phyloP scores from a whole-genome alignment of 2,797 vertebrate genomes.

The Tangara arthus region DNA sequence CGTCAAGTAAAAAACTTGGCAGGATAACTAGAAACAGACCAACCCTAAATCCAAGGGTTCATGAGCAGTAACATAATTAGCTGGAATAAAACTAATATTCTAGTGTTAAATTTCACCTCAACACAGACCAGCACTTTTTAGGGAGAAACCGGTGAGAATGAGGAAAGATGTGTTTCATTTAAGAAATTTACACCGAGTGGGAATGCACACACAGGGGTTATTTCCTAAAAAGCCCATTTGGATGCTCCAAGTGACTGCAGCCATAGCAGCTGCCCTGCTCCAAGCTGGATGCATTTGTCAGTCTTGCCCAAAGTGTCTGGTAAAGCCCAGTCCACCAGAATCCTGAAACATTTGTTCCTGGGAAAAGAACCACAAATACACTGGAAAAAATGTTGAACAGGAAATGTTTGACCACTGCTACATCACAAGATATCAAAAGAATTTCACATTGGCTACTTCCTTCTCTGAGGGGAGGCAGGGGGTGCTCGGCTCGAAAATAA shows the following conservation, averaged over 20 bases:
- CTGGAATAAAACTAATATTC: conserved; percentile 84
- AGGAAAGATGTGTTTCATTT: conserved; percentile 70
- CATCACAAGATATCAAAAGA: conserved; percentile 75
- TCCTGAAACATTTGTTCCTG: conserved; percentile 55
- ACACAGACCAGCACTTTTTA: conserved; percentile 72
- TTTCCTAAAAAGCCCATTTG: conserved; percentile 48
- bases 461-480: conserved; percentile 22
- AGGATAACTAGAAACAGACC: conserved; percentile 88
- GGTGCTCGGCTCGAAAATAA: not conserved
- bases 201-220: conserved; percentile 6
- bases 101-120: conserved; percentile 81
- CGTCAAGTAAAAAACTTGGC: conserved; percentile 82
- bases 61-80: conserved; percentile 83
- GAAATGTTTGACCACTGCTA: conserved; percentile 75
- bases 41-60: conserved; percentile 81
- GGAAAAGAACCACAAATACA: conserved; percentile 64
- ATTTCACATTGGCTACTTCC: conserved; percentile 71
- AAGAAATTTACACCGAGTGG: conserved; percentile 30
- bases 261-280: not conserved
- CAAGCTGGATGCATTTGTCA: not conserved
- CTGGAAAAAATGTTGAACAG: conserved; percentile 65
- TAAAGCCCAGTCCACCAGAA: conserved; percentile 27
- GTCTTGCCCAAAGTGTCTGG: conserved; percentile 22
- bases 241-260: not conserved
- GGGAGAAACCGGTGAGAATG: conserved; percentile 56